A percentile compares a stretch with the other conserved stretches of the same genome.
Evolutionary conservation across 1,140 invertebrate species (phyloP).

Genomic region (Carcinoscorpius rotundicauda): DNA sequence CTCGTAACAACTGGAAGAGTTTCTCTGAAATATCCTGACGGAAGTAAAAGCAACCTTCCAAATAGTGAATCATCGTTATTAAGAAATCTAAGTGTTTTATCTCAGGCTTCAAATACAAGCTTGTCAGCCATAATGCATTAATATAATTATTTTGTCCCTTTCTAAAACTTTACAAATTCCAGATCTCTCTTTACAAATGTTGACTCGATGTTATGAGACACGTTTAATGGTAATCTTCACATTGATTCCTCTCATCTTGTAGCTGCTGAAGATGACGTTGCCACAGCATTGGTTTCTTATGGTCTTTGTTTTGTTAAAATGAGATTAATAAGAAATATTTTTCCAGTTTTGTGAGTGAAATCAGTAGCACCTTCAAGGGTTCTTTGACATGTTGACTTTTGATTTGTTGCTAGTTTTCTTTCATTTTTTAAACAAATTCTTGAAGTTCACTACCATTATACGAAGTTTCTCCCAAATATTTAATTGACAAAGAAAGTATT

Average conservation of each 20-base stretch:
- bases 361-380: too few species aligned
- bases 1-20: constrained; percentile 35
- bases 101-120: constrained; percentile 27
- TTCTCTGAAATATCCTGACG: constrained; percentile 35
- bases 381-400: too few species aligned
- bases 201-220: background rate
- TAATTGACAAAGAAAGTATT: background rate
- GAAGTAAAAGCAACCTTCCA: constrained; percentile 27
- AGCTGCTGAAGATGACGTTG: background rate
- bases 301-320: too few species aligned
- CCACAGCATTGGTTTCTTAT: too few species aligned
- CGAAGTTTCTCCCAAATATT: too few species aligned
- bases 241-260: background rate
- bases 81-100: constrained; percentile 32
- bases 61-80: constrained; percentile 21
- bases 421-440: too few species aligned
- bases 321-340: too few species aligned
- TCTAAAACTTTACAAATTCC: background rate
- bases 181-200: background rate
- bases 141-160: background rate
- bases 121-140: background rate
- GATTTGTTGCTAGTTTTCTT: too few species aligned
- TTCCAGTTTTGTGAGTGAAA: too few species aligned
- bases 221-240: background rate
- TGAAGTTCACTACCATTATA: too few species aligned